A percentile compares a stretch with the other conserved stretches of the same genome.
These are phyloP conservation scores for Phalanger gymnotis DNA, from an alignment of 2,797 vertebrate species.

Conservation along the genomic window DNA sequence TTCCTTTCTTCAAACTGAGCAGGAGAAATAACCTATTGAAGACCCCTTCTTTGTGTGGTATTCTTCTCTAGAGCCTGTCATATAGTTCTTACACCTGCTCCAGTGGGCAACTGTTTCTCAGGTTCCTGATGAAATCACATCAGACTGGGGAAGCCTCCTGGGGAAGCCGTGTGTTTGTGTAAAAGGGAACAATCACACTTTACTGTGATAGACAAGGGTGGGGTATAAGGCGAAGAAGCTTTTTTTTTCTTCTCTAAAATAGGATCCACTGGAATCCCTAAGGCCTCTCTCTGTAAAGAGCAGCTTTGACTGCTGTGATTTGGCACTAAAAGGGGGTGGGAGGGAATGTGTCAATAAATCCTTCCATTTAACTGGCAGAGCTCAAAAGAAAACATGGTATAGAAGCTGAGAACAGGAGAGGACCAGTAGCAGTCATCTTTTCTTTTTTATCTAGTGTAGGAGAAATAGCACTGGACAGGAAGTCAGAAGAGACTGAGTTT, in stretches of 20 bases:
- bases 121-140: background rate
- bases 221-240: background rate
- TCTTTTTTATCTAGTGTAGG: constrained; percentile 32
- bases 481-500: background rate
- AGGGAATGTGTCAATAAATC: constrained; percentile 13
- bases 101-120: background rate
- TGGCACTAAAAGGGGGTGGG: background rate
- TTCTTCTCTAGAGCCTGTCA: constrained; percentile 1
- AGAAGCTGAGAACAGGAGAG: constrained; percentile 36
- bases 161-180: background rate
- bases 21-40: constrained; percentile 19
- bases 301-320: constrained; percentile 18
- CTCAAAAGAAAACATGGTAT: constrained; percentile 34
- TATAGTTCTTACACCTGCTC: background rate
- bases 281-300: constrained; percentile 9
- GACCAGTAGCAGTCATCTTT: constrained; percentile 4
- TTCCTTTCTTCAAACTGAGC: constrained; percentile 6
- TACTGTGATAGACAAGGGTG: background rate
- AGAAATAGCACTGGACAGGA: background rate
- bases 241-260: constrained; percentile 27
- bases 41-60: background rate
- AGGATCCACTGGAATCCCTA: constrained; percentile 7
- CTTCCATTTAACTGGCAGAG: constrained; percentile 1
- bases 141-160: background rate
- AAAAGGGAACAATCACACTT: constrained; percentile 34